These are phyloP conservation scores for Zaprionus ornatus DNA, from an alignment of 1,140 invertebrate species.

Conservation along the genomic window DNA sequence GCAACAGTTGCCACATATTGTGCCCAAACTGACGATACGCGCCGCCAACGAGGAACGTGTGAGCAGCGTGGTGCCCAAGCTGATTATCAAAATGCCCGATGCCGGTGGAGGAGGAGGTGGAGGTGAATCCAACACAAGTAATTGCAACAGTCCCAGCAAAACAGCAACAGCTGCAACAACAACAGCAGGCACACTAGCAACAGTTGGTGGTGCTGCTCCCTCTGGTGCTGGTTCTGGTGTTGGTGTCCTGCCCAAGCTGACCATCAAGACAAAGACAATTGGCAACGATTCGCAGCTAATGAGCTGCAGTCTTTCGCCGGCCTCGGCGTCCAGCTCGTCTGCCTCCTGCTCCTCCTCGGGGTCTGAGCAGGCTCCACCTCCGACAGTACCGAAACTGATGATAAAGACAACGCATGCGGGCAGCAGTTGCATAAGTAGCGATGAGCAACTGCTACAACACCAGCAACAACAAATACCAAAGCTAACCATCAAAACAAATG, in stretches of 20 bases:
- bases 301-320: conserved; percentile 70
- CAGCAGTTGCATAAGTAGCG: conserved; percentile 54
- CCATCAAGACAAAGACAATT: conserved; percentile 71
- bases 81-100: conserved; percentile 80
- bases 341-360: conserved; percentile 59
- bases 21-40: conserved; percentile 80
- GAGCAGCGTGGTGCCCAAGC: conserved; percentile 74
- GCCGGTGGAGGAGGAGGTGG: conserved; percentile 8
- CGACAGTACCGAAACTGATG: conserved; percentile 76
- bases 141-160: conserved; percentile 16
- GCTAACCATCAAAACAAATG: conserved; percentile 6
- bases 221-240: conserved; percentile 16
- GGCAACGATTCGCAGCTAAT: conserved; percentile 65
- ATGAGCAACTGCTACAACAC: conserved; percentile 30
- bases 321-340: conserved; percentile 49
- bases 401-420: conserved; percentile 75
- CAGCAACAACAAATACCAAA: conserved; percentile 39
- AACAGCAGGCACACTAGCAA: conserved; percentile 31
- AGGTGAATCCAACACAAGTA: conserved; percentile 10
- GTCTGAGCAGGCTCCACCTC: conserved; percentile 43
- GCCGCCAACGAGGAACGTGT: conserved; percentile 71
- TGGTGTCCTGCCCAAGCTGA: conserved; percentile 58
- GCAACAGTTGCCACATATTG: conserved; percentile 62
- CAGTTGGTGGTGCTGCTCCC: not conserved
- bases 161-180: not conserved